Evolutionary conservation across 1,140 invertebrate genomes (phyloP).

Genomic region (Leptinotarsa lineolata): DNA sequence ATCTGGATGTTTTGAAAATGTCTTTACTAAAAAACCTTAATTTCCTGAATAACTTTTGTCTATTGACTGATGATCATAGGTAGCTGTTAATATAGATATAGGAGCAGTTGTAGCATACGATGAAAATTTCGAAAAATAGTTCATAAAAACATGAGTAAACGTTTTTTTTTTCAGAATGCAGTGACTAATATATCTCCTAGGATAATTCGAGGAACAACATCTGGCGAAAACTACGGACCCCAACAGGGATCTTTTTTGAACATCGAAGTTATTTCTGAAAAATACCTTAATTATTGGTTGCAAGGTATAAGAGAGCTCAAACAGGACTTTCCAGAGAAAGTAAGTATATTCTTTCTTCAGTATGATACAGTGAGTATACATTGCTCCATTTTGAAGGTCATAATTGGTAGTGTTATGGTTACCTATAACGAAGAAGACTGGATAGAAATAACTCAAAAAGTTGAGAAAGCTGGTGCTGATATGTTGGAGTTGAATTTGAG

Average conservation of each 20-base stretch:
- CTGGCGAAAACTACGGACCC: slow-evolving; percentile 89
- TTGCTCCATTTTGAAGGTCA: slow-evolving; percentile 63
- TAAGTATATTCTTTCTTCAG: slow-evolving; percentile 58
- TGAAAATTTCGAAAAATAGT: too few relatives aligned
- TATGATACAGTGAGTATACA: too few relatives aligned
- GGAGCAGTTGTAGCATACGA: too few relatives aligned
- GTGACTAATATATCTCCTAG: slow-evolving; percentile 97
- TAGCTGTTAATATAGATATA: too few relatives aligned
- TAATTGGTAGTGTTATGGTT: slow-evolving; percentile 98
- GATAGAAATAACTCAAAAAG: slow-evolving; percentile 77
- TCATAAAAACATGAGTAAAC: too few relatives aligned
- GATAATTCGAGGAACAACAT: slow-evolving; percentile 91
- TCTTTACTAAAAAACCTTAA: too few relatives aligned
- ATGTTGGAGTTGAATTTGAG: slow-evolving; percentile 95
- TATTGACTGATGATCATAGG: too few relatives aligned
- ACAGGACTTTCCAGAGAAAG: slow-evolving; percentile 72
- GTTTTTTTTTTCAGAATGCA: slow-evolving; percentile 68
- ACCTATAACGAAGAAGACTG: slow-evolving; percentile 87
- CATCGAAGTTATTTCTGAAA: slow-evolving; percentile 98
- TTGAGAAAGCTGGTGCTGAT: slow-evolving; percentile 87
- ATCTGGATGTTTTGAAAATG: too few relatives aligned
- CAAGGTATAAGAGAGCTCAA: slow-evolving; percentile 88
- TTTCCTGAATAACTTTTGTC: too few relatives aligned
- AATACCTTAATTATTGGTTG: slow-evolving; percentile 92
- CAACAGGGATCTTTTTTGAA: slow-evolving; percentile 95